Percentiles rank a stretch among this genome's conserved stretches.
Evolutionary conservation across 1,140 invertebrate genomes (phyloP).

Genomic region (Acyrthosiphon pisum): DNA sequence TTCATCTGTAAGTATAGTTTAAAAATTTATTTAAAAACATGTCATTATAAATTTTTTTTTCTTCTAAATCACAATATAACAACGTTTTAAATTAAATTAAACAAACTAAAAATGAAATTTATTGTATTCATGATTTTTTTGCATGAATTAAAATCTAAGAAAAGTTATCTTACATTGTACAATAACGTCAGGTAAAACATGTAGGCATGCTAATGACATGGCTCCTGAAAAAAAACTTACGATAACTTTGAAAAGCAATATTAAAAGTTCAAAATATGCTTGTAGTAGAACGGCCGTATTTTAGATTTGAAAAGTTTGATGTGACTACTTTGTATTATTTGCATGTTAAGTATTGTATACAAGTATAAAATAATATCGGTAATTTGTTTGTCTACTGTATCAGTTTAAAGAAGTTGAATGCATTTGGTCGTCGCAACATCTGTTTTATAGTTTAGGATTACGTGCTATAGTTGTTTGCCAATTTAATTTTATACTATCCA

Average conservation of each 20-base stretch:
- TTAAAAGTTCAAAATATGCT: neutral
- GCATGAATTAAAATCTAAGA: neutral
- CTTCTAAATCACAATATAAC: neutral
- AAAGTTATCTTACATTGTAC: neutral
- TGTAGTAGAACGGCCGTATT: neutral
- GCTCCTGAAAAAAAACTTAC: neutral
- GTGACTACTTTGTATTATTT: neutral
- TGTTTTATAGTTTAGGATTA: neutral
- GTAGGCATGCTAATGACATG: neutral
- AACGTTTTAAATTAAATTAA: neutral
- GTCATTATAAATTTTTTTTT: neutral
- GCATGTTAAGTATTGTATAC: constrained; percentile 20
- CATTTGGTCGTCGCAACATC: neutral
- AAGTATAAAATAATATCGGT: neutral
- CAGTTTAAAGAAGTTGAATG: neutral
- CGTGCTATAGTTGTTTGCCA: neutral
- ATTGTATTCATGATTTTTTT: neutral
- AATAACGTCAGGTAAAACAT: neutral
- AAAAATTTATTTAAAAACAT: neutral
- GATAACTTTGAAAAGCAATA: constrained; percentile 5
- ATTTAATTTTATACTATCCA: neutral
- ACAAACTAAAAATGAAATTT: neutral
- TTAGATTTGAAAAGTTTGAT: constrained; percentile 35
- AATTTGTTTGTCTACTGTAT: neutral
- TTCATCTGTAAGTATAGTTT: neutral